A percentile compares a stretch with the other conserved stretches of the same genome.
Conservation (phyloP, 2,113 vertebrate species). For the Beaufortia kweichowensis region DNA sequence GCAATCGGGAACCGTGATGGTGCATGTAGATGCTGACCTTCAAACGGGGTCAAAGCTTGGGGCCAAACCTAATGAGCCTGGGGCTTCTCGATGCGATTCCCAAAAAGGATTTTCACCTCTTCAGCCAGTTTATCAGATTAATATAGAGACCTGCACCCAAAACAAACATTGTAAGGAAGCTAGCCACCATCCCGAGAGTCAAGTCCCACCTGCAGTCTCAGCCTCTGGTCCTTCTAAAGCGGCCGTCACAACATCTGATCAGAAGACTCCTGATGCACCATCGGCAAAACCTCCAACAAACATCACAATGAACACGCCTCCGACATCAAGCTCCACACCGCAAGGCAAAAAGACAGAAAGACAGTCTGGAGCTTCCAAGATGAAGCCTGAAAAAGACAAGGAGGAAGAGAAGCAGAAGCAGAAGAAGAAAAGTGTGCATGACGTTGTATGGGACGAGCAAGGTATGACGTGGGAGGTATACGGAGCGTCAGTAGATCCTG, state of each 20-base stretch:
- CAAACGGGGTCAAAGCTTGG: constrained; percentile 59
- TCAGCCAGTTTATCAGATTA: constrained; percentile 73
- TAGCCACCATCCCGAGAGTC: constrained; percentile 35
- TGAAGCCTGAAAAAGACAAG: constrained; percentile 56
- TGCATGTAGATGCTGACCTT: constrained; percentile 56
- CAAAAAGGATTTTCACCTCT: constrained; percentile 59
- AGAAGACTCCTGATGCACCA: constrained; percentile 18
- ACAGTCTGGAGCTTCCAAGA: constrained; percentile 61
- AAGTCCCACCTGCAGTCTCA: not conserved
- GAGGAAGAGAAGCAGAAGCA: constrained; percentile 66
- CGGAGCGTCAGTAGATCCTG: constrained; percentile 90
- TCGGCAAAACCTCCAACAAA: constrained; percentile 30
- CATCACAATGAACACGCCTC: constrained; percentile 55
- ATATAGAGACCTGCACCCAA: constrained; percentile 59
- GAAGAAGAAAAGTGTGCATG: constrained; percentile 80
- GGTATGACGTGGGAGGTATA: constrained; percentile 99
- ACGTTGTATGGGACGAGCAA: constrained; percentile 96
- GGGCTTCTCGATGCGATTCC: constrained; percentile 59
- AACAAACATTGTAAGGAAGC: constrained; percentile 30
- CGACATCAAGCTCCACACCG: constrained; percentile 40
- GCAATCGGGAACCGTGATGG: constrained; percentile 42
- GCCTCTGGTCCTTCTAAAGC: constrained; percentile 7
- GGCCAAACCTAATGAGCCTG: constrained; percentile 56
- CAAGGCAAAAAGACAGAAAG: constrained; percentile 53
- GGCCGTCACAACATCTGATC: constrained; percentile 28